Conservation (phyloP, 1,140 invertebrate genomes). For the Drosophila kepulauana region DNA sequence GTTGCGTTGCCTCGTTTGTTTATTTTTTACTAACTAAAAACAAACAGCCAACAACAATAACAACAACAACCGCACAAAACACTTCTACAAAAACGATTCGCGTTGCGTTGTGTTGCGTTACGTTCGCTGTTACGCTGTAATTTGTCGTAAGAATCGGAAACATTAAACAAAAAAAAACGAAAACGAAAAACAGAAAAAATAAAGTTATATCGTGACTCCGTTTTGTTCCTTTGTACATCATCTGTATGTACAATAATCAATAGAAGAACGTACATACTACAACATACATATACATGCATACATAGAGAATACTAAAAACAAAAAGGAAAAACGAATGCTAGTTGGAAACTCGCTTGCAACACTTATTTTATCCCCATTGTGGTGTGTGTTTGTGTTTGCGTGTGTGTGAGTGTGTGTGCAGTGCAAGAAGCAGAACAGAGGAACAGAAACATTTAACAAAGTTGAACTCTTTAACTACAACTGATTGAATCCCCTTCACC, state of each 20-base stretch:
- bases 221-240: constrained; percentile 33
- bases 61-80: constrained; percentile 27
- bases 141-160: constrained; percentile 49
- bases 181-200: too few species aligned
- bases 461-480: neutral
- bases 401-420: constrained; percentile 39
- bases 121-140: constrained; percentile 52
- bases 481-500: neutral
- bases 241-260: constrained; percentile 68
- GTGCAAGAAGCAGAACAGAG: constrained; percentile 47
- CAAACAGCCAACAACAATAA: constrained; percentile 69
- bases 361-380: constrained; percentile 63
- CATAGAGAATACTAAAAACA: constrained; percentile 16
- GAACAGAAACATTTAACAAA: constrained; percentile 24
- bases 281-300: constrained; percentile 12
- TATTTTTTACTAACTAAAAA: constrained; percentile 83
- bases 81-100: constrained; percentile 36
- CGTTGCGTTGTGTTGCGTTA: constrained; percentile 57
- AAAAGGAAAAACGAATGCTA: constrained; percentile 55
- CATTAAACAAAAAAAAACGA: constrained; percentile 29
- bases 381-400: constrained; percentile 2
- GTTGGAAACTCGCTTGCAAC: constrained; percentile 64
- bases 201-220: constrained; percentile 29
- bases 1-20: constrained; percentile 72
- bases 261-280: constrained; percentile 50